phyloP scores from a whole-genome alignment of 2,797 vertebrate genomes.

The Chelon auratus region DNA sequence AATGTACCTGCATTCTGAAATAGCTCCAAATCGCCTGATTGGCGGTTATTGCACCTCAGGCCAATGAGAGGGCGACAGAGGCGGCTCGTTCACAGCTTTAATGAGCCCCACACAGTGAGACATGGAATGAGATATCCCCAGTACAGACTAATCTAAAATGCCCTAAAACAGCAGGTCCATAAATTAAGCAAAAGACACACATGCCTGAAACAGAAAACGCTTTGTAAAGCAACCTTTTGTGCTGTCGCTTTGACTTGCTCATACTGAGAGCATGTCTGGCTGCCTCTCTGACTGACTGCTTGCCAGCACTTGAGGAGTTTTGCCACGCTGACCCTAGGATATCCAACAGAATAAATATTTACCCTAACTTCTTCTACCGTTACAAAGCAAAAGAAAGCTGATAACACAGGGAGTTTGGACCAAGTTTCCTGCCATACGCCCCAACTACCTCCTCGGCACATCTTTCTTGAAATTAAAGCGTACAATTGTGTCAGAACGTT shows the following conservation, averaged over 20 bases:
- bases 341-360: slow-evolving; percentile 48
- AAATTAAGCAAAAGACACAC: slow-evolving; percentile 91
- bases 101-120: slow-evolving; percentile 86
- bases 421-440: slow-evolving; percentile 1
- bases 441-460: slow-evolving; percentile 3
- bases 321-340: slow-evolving; percentile 47
- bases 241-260: slow-evolving; percentile 68
- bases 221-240: slow-evolving; percentile 75
- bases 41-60: slow-evolving; percentile 87
- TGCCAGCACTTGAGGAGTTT: slow-evolving; percentile 38
- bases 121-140: slow-evolving; percentile 87
- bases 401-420: slow-evolving; percentile 25
- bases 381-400: slow-evolving; percentile 39
- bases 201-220: slow-evolving; percentile 81
- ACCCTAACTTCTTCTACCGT: slow-evolving; percentile 24
- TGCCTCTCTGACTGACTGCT: slow-evolving; percentile 40
- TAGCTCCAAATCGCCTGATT: slow-evolving; percentile 79
- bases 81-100: slow-evolving; percentile 72
- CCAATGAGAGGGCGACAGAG: slow-evolving; percentile 84
- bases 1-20: slow-evolving; percentile 82
- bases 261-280: slow-evolving; percentile 48
- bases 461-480: slow-evolving; percentile 2
- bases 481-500: not conserved
- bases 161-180: slow-evolving; percentile 83
- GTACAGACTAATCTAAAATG: slow-evolving; percentile 86